Base-by-base conservation (phyloP, 1,140 invertebrate species). In the Hypsibius dujardini region DNA sequence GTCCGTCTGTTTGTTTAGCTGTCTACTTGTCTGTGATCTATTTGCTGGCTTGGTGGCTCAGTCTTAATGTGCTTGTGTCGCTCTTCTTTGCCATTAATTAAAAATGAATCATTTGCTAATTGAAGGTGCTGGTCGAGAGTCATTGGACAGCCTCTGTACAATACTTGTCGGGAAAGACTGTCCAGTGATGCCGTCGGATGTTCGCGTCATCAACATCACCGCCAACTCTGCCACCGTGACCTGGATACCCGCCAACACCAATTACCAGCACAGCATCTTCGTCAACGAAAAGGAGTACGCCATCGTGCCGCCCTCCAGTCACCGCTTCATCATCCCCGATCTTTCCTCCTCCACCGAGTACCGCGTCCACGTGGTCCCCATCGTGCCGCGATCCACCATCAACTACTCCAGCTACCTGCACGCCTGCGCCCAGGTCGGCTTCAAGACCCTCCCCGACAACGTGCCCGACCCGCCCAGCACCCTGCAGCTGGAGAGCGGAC, bases 211-310 rank as follows among this genome's bases (percentile, higher is more conserved):
- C 73, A 87, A 90, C 76, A 89, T 98, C 69, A 97, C 94, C 12
- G 90, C 92, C 74, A 95, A 92, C 50, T 95, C 93, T 74, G 92
- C 94, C 2, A 86, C 92, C 12, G 92, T 98, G 78, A 91, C 89
- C 69, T 99, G 95, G 95, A 84, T 97, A 77, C 95, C 95, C 67
- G 91, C 90, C 75, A 97, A 98, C 82, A 94, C 90, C 73, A 98
- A 97, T 81, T 93, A 95, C 79, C 93, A 98, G 79, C 95, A 98
- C 79, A 88, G 94, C 47, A 89, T 98, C 70, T 92, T 91, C 78
- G 90, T 98, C 59, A 98, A 99, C 79, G 96, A 78, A 69, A 74
- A 77, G 47, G 81, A 82, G 74, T 74, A 79, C 47, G 77, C 77
- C 40, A 76, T 76, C 42, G 79, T 78, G 73, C 77, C 77, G 46